Evolutionary conservation across 2,113 vertebrate genomes (phyloP).

Genomic region (Muscicapa adusta): DNA sequence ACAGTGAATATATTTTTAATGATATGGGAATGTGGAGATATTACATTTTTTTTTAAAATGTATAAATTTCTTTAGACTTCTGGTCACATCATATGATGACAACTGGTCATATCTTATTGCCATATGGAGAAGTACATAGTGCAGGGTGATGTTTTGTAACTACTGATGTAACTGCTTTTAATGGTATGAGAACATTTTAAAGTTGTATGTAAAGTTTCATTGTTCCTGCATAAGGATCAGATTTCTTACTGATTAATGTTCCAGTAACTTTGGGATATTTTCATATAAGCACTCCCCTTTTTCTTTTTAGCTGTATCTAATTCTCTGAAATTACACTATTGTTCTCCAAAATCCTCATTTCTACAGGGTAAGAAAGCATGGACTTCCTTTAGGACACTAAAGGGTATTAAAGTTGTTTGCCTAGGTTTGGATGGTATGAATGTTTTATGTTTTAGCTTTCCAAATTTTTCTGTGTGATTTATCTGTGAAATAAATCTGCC

Average conservation of each 20-base stretch:
- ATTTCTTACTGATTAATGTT: background rate
- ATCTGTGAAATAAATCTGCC: background rate
- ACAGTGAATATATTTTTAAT: background rate
- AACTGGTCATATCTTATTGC: background rate
- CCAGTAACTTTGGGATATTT: background rate
- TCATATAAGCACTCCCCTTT: background rate
- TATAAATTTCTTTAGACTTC: background rate
- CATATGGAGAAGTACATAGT: background rate
- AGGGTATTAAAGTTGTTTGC: background rate
- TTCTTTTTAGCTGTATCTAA: background rate
- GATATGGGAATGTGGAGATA: fast-evolving
- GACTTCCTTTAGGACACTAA: background rate
- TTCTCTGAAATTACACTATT: background rate
- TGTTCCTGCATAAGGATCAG: background rate
- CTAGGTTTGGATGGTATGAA: background rate
- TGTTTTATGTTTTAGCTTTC: background rate
- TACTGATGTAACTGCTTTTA: background rate
- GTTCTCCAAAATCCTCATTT: background rate
- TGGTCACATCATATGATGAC: too few species aligned
- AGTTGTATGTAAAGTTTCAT: background rate
- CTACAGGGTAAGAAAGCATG: background rate
- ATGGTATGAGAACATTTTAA: background rate
- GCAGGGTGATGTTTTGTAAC: background rate
- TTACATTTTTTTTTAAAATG: background rate
- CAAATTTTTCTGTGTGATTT: background rate